These are phyloP conservation scores for Phragmatobia fuliginosa DNA, from an alignment of 2,888 invertebrate genomes.

Conservation along the genomic window DNA sequence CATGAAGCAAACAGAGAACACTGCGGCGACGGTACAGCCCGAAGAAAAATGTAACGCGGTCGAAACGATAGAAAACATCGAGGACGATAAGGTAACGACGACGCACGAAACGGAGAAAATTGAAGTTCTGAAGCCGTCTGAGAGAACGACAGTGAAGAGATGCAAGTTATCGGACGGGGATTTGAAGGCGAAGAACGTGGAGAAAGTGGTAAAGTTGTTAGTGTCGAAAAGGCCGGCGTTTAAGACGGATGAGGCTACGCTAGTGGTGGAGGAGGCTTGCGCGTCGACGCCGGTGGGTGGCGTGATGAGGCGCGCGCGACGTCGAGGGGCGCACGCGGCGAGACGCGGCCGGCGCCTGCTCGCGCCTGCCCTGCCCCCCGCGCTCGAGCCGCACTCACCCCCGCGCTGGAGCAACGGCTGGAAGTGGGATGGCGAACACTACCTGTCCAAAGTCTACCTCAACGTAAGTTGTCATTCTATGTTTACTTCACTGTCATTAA, in stretches of 20 bases:
- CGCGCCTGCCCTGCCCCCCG: slow-evolving; percentile 47
- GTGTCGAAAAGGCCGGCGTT: slow-evolving; percentile 80
- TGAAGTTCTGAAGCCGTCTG: slow-evolving; percentile 29
- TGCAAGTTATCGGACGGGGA: slow-evolving; percentile 69
- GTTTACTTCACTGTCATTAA: no score
- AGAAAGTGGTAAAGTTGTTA: slow-evolving; percentile 78
- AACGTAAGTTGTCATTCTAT: no score
- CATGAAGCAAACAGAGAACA: slow-evolving; percentile 28
- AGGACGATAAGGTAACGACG: slow-evolving; percentile 38
- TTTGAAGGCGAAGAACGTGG: slow-evolving; percentile 74
- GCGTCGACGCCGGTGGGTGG: slow-evolving; percentile 54
- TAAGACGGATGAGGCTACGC: slow-evolving; percentile 75
- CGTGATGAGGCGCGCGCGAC: slow-evolving; percentile 45
- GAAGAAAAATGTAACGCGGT: slow-evolving; percentile 16
- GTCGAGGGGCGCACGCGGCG: slow-evolving; percentile 55
- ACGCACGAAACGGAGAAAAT: slow-evolving; percentile 31
- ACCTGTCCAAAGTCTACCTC: slow-evolving; percentile 93
- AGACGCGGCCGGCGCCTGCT: slow-evolving; percentile 52
- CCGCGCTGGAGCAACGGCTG: slow-evolving; percentile 95
- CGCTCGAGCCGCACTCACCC: slow-evolving; percentile 60
- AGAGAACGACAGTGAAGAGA: slow-evolving; percentile 58
- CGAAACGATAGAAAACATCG: slow-evolving; percentile 28
- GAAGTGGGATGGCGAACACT: slow-evolving; percentile 95
- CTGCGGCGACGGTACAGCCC: slow-evolving; percentile 35
- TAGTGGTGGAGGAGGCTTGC: slow-evolving; percentile 75